Evolutionary conservation across 2,888 invertebrate species (phyloP).

Genomic region (Ichneumon xanthorius): DNA sequence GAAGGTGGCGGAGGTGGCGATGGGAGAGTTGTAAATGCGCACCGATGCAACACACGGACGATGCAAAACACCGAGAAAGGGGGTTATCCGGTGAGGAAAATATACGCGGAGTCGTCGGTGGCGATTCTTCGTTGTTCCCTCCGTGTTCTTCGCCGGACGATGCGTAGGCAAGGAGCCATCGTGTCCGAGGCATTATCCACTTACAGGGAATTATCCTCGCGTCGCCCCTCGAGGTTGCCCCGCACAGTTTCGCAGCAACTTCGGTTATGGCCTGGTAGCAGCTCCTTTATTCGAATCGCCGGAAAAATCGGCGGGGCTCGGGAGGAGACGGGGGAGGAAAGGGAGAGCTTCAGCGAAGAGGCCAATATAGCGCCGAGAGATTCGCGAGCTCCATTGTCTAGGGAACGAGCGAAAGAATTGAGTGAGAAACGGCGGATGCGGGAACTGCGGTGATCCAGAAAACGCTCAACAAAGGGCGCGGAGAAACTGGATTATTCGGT

Average conservation of each 20-base stretch:
- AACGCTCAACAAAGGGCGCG: slow-evolving; percentile 8
- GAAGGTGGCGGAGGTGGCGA: slow-evolving; percentile 50
- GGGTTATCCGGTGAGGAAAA: slow-evolving; percentile 37
- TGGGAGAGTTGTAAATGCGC: slow-evolving; percentile 39
- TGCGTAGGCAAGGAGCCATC: slow-evolving; percentile 80
- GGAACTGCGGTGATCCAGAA: not conserved
- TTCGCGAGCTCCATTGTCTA: slow-evolving; percentile 50
- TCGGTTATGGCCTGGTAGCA: slow-evolving; percentile 3
- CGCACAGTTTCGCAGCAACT: slow-evolving; percentile 46
- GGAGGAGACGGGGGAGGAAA: not conserved
- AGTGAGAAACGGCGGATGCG: slow-evolving; percentile 7
- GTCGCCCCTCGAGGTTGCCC: slow-evolving; percentile 32
- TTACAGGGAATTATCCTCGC: slow-evolving; percentile 82
- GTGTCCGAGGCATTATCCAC: slow-evolving; percentile 81
- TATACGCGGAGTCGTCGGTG: slow-evolving; percentile 37
- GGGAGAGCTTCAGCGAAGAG: slow-evolving; percentile 16
- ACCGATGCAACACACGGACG: not conserved
- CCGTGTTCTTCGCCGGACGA: slow-evolving; percentile 50
- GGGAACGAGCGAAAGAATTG: slow-evolving; percentile 17
- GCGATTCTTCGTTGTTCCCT: slow-evolving; percentile 60
- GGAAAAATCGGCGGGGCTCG: slow-evolving; percentile 43
- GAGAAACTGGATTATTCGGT: not conserved
- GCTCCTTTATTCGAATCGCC: slow-evolving; percentile 54
- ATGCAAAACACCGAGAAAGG: slow-evolving; percentile 22
- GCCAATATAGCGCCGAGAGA: not conserved